Percentiles rank a stretch among this genome's conserved stretches.
These are phyloP conservation scores for Eubasilissa splendida DNA, from an alignment of 2,888 invertebrate genomes.

Conservation along the genomic window DNA sequence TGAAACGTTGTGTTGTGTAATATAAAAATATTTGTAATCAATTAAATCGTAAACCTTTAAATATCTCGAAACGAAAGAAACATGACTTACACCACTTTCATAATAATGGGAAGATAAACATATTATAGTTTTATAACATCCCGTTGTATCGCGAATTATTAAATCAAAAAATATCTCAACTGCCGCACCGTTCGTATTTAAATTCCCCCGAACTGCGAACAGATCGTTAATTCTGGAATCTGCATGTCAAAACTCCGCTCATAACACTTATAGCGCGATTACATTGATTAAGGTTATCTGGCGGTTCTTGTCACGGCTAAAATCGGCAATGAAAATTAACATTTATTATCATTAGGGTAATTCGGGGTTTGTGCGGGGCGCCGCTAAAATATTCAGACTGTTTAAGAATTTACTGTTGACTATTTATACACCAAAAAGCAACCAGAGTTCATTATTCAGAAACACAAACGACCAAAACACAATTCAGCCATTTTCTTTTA, in stretches of 20 bases:
- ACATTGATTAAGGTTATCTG: conserved; percentile 38
- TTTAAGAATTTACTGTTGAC: not conserved
- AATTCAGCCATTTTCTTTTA: too few relatives aligned
- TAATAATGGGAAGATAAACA: too few relatives aligned
- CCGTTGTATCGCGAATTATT: too few relatives aligned
- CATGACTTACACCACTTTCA: too few relatives aligned
- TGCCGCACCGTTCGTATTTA: not conserved
- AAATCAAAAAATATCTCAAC: too few relatives aligned
- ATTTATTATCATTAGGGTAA: conserved; percentile 45
- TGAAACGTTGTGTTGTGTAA: too few relatives aligned
- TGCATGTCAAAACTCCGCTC: conserved; percentile 8
- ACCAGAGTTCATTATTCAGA: too few relatives aligned
- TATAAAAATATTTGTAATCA: too few relatives aligned
- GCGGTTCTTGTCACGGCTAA: conserved; percentile 30
- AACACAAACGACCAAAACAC: too few relatives aligned
- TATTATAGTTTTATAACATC: too few relatives aligned
- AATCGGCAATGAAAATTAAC: conserved; percentile 40
- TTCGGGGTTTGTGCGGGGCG: conserved; percentile 31
- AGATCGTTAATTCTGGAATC: conserved; percentile 2
- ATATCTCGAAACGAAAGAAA: too few relatives aligned
- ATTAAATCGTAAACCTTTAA: too few relatives aligned
- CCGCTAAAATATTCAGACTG: not conserved
- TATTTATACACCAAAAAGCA: not conserved
- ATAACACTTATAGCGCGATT: conserved; percentile 14
- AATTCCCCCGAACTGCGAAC: not conserved